Evolutionary conservation across 2,888 invertebrate species (phyloP).

Genomic region (Drosophila algonquin): DNA sequence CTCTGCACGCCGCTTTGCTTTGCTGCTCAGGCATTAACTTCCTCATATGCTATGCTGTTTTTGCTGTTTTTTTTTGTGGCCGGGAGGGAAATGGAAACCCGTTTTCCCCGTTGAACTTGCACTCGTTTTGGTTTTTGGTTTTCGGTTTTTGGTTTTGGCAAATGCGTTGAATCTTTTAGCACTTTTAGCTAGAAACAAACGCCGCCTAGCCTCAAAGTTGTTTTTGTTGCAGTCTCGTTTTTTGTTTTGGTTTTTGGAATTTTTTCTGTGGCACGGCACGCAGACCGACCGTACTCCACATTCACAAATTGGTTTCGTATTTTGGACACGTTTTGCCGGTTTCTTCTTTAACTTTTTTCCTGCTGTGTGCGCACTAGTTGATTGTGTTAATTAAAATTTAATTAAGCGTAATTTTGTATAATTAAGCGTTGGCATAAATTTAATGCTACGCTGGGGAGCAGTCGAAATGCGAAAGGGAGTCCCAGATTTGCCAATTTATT

Average conservation of each 20-base stretch:
- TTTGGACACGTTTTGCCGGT: conserved; percentile 76
- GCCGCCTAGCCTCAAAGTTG: conserved; percentile 41
- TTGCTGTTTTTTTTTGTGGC: background rate
- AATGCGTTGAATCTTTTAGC: conserved; percentile 47
- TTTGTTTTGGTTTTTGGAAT: conserved; percentile 25
- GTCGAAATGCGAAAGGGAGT: conserved; percentile 12
- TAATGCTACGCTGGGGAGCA: conserved; percentile 36
- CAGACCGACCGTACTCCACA: conserved; percentile 49
- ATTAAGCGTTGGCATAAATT: conserved; percentile 60
- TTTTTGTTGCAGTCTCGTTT: background rate
- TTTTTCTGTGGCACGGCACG: conserved; percentile 53
- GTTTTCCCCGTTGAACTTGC: conserved; percentile 75
- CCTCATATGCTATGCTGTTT: conserved; percentile 56
- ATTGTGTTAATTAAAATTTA: conserved; percentile 78
- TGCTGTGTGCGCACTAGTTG: conserved; percentile 51
- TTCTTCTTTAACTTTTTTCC: conserved; percentile 36
- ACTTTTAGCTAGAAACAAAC: conserved; percentile 65
- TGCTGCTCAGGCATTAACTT: conserved; percentile 68
- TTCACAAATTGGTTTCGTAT: conserved; percentile 42
- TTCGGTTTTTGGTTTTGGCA: conserved; percentile 38
- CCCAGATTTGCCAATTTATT: conserved; percentile 57
- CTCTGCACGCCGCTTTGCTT: conserved; percentile 15
- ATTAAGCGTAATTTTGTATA: conserved; percentile 72
- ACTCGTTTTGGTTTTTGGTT: conserved; percentile 65
- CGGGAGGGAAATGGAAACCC: conserved; percentile 54